Percentiles rank a stretch among this genome's conserved stretches.
These are phyloP conservation scores for Hemichromis elongatus DNA, from an alignment of 2,113 vertebrate genomes.

Conservation along the genomic window DNA sequence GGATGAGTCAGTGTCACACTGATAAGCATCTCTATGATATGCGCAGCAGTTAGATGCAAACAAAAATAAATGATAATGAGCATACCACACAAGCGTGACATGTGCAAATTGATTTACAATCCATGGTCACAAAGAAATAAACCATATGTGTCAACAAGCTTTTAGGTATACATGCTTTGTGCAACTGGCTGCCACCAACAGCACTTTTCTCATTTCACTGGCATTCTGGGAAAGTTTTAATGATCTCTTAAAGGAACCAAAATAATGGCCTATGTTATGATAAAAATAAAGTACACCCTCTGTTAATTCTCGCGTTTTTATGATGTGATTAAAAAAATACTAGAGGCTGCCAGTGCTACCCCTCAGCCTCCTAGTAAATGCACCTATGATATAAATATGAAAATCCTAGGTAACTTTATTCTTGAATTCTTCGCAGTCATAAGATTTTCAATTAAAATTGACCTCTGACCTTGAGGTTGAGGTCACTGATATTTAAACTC, in stretches of 20 bases:
- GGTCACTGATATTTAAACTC: neutral
- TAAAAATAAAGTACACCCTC: neutral
- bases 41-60: slow-evolving; percentile 13
- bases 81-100: slow-evolving; percentile 28
- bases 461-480: neutral
- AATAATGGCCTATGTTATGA: neutral
- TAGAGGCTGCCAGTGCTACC: neutral
- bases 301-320: neutral
- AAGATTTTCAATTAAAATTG: rapidly evolving
- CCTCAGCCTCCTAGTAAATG: neutral
- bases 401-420: neutral
- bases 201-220: slow-evolving; percentile 16
- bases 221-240: slow-evolving; percentile 45
- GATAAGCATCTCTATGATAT: slow-evolving; percentile 2
- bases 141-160: slow-evolving; percentile 56
- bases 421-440: neutral
- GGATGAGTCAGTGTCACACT: slow-evolving; percentile 1
- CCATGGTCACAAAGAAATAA: slow-evolving; percentile 46
- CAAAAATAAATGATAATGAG: slow-evolving; percentile 34
- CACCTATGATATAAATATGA: neutral
- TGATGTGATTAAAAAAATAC: neutral
- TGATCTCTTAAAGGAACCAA: slow-evolving; percentile 5
- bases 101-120: slow-evolving; percentile 35
- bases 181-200: slow-evolving; percentile 28
- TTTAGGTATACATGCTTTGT: slow-evolving; percentile 34